These are phyloP conservation scores for Tympanuchus pallidicinctus DNA, from an alignment of 2,113 vertebrate species.

Conservation along the genomic window DNA sequence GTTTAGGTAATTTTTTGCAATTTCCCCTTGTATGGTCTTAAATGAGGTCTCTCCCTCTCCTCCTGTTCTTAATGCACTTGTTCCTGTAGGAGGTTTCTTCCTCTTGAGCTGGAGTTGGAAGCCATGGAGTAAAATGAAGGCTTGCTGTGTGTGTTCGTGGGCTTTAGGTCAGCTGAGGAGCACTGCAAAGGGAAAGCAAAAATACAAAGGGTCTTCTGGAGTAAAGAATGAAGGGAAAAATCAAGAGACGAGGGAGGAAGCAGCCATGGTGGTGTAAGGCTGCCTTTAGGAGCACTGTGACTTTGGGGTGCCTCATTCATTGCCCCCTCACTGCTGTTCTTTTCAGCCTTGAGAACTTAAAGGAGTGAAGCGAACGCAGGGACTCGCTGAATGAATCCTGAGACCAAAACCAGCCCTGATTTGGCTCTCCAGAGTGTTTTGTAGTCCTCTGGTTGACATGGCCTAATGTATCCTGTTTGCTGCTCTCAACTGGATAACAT, in stretches of 20 bases:
- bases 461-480: background rate
- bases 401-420: background rate
- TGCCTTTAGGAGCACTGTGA: background rate
- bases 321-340: background rate
- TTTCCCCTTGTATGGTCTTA: conserved; percentile 69
- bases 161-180: background rate
- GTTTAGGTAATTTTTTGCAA: conserved; percentile 72
- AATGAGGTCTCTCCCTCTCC: conserved; percentile 28
- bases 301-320: fast-evolving
- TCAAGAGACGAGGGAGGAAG: background rate
- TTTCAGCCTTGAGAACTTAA: background rate
- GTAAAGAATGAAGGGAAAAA: background rate
- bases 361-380: background rate
- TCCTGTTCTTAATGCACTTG: conserved; percentile 43
- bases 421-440: background rate
- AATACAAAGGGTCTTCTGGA: background rate
- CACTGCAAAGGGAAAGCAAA: background rate
- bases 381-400: background rate
- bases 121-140: background rate
- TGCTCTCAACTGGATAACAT: background rate
- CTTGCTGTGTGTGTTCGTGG: fast-evolving
- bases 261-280: fast-evolving
- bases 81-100: background rate
- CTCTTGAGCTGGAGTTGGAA: background rate
- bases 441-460: background rate